A percentile compares a stretch with the other conserved stretches of the same genome.
These are phyloP conservation scores for Siderastrea siderea DNA, from an alignment of 92 coral and sea anemone species.

Conservation along the genomic window DNA sequence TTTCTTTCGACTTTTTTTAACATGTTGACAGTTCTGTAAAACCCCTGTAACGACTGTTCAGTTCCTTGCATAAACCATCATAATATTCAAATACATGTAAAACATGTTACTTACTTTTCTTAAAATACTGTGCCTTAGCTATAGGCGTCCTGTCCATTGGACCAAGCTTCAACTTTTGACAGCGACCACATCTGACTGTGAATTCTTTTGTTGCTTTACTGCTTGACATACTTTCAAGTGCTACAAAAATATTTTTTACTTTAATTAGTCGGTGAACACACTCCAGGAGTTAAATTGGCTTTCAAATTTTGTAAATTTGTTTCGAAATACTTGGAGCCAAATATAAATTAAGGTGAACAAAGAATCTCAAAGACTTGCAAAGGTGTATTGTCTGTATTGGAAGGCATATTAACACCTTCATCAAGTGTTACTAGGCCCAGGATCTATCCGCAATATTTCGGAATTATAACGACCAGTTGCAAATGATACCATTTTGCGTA, in stretches of 20 bases:
- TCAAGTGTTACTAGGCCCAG: no score
- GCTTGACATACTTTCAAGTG: conserved; percentile 45
- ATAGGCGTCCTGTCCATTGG: conserved; percentile 63
- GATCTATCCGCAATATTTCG: no score
- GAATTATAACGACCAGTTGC: no score
- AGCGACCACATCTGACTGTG: conserved; percentile 43
- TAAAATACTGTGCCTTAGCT: conserved; percentile 63
- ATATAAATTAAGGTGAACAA: no score
- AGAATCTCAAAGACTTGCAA: no score
- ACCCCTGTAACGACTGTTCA: background rate
- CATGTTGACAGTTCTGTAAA: background rate
- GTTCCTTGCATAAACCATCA: background rate
- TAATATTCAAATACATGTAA: conserved; percentile 21
- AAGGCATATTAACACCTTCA: no score
- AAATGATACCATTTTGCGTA: no score
- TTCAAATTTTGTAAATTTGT: no score
- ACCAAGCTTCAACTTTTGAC: conserved; percentile 55
- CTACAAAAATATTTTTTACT: conserved; percentile 49
- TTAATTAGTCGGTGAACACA: no score
- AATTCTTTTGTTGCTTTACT: conserved; percentile 60
- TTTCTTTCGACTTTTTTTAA: background rate
- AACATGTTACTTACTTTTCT: conserved; percentile 52
- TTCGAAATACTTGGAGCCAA: no score
- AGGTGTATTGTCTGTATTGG: no score
- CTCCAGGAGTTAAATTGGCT: no score